phyloP scores from a whole-genome alignment of 2,797 vertebrate species.

The Macropus fuliginosus region DNA sequence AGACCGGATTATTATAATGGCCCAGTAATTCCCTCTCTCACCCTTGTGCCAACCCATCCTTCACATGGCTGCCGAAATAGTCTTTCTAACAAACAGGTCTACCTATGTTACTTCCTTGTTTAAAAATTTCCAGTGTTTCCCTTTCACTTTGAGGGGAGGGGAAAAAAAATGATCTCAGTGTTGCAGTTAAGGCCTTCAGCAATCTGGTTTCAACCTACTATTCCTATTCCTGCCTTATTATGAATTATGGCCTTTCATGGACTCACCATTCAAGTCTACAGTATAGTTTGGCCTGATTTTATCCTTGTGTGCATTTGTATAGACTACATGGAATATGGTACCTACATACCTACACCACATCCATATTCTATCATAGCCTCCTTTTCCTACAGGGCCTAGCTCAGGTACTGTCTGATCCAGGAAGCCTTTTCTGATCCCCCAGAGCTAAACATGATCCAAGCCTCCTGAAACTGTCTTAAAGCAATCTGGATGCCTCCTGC shows the following conservation, averaged over 20 bases:
- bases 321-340: neutral
- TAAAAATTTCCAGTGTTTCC: too few species aligned
- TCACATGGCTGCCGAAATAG: neutral
- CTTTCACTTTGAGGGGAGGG: too few species aligned
- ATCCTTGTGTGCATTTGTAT: neutral
- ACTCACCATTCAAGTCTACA: neutral
- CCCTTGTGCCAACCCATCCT: neutral
- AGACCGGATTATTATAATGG: neutral
- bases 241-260: neutral
- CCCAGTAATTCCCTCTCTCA: neutral
- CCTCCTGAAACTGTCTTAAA: neutral
- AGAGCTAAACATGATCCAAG: neutral
- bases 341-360: neutral
- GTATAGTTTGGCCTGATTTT: neutral
- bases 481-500: neutral
- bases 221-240: neutral
- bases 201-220: neutral
- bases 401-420: neutral
- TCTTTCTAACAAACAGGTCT: neutral
- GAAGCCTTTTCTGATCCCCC: neutral
- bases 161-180: neutral
- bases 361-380: neutral
- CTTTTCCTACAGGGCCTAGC: neutral
- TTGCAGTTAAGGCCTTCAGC: neutral
- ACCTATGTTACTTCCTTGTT: too few species aligned